phyloP scores from a whole-genome alignment of 2,888 invertebrate species.

The Carabus problematicus region DNA sequence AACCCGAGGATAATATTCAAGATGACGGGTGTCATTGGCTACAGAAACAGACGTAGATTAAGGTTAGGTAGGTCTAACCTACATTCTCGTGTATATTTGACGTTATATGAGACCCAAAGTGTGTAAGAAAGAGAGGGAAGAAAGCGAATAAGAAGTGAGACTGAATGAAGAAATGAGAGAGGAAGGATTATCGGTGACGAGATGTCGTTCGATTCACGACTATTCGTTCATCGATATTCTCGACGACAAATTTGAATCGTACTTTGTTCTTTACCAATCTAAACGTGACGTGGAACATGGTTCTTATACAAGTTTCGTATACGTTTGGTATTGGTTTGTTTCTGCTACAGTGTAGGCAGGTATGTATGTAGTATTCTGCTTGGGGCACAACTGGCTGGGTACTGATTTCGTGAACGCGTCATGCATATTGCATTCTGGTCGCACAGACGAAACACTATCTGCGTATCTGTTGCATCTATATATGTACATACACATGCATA shows the following conservation, averaged over 20 bases:
- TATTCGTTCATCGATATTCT: slow-evolving; percentile 29
- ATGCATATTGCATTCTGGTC: slow-evolving; percentile 32
- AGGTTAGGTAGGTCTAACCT: no score
- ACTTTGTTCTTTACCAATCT: slow-evolving; percentile 7
- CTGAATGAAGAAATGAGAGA: no score
- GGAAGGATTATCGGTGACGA: background rate
- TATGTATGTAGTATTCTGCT: no score
- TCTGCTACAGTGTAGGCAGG: no score
- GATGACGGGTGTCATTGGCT: no score
- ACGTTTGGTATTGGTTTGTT: no score
- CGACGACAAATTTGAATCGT: slow-evolving; percentile 38
- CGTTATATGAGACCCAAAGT: slow-evolving; percentile 13
- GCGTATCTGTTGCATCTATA: background rate
- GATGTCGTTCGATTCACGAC: slow-evolving; percentile 26
- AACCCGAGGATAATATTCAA: no score
- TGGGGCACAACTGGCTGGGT: background rate
- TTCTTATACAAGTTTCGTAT: background rate
- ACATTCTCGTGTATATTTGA: slow-evolving; percentile 3
- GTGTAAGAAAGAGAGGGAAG: background rate
- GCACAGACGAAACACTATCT: background rate
- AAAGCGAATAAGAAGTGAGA: no score
- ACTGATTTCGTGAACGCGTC: slow-evolving; percentile 14
- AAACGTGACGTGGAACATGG: background rate
- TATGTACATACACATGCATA: background rate
- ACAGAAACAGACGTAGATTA: no score